Evolutionary conservation across 2,888 invertebrate genomes (phyloP), one percentile per base, ranked within the genome.

Genomic region (Tyria jacobaeae): DNA sequence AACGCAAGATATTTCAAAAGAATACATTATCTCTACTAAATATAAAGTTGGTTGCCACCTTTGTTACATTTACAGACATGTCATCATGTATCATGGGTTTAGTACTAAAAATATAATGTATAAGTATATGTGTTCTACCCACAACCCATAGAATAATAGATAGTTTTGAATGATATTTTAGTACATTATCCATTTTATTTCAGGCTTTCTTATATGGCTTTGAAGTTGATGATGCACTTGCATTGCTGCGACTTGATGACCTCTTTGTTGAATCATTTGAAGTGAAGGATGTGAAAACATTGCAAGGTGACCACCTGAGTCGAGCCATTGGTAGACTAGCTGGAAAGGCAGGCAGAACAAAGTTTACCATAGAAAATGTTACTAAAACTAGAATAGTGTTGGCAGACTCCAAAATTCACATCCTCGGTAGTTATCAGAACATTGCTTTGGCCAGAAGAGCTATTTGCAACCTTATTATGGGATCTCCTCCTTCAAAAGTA

Each of bases 311-410:
- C 87, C 99, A 99, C 87, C 95, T 99, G 76, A 97, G 98, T 21
- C 95, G 99, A 82, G 99, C 99, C 0, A 97, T 99, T 75, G 99
- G 99, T n/a, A 95, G 99, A 62, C 94, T 99, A 44, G 99, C 99
- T 2, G 99, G 99, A 1, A 99, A 99, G 94, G 98, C 98, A 25
- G 99, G 99, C 27, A 95, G 98, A 67, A 99, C 99, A 1, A 99
- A 99, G 88, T 99, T 97, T 85, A 99, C 99, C 0, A 99, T 99
- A 80, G 99, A 99, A 94, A 99, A 99, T 90, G 98, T 98, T 0
- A 99, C 99, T 0, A 99, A 99, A 94, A 99, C 99, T 0, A 96
- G 99, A 86, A 99, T 99, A 83, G 98, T 99, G 27, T 93, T 99
- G 67, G 99, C 99, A 24, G 99, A 99, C 84, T 96, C 97, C 25